phyloP scores from a whole-genome alignment of 1,140 invertebrate species.

The Trissolcus basalis region DNA sequence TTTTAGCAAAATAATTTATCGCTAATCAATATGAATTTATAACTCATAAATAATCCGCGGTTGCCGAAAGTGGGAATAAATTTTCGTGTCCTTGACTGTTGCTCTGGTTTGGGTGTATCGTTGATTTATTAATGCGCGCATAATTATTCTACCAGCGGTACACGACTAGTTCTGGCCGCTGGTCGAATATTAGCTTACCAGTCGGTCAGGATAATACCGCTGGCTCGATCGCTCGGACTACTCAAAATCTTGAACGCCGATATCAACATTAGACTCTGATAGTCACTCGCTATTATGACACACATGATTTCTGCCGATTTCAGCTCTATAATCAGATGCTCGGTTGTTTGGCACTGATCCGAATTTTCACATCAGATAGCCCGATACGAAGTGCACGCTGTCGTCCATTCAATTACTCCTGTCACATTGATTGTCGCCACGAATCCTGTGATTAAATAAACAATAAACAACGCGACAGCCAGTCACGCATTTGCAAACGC shows the following conservation, averaged over 20 bases:
- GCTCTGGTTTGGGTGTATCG: slow-evolving; percentile 1
- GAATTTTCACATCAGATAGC: slow-evolving; percentile 19
- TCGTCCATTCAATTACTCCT: slow-evolving; percentile 35
- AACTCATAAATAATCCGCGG: neutral
- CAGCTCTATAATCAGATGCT: slow-evolving; percentile 14
- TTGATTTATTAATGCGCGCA: slow-evolving; percentile 40
- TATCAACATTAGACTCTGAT: slow-evolving; percentile 37
- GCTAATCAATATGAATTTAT: neutral
- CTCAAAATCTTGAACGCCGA: slow-evolving; percentile 32
- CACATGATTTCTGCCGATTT: slow-evolving; percentile 6
- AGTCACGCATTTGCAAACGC: no score
- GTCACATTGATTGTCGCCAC: slow-evolving; percentile 22
- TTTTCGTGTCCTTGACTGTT: neutral
- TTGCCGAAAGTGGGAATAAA: neutral
- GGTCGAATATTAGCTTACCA: slow-evolving; percentile 32
- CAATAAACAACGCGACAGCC: slow-evolving; percentile 8
- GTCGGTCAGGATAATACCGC: slow-evolving; percentile 12
- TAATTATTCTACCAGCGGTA: slow-evolving; percentile 39
- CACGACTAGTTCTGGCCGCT: neutral
- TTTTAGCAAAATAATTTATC: neutral
- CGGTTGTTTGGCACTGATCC: neutral
- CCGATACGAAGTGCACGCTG: slow-evolving; percentile 15
- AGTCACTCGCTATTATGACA: slow-evolving; percentile 11
- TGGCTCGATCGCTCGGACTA: slow-evolving; percentile 15
- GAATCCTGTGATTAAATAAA: slow-evolving; percentile 12